Percentiles rank a stretch among this genome's conserved stretches.
Conservation (phyloP, 2,113 vertebrate species). For the Terrapene triunguis region DNA sequence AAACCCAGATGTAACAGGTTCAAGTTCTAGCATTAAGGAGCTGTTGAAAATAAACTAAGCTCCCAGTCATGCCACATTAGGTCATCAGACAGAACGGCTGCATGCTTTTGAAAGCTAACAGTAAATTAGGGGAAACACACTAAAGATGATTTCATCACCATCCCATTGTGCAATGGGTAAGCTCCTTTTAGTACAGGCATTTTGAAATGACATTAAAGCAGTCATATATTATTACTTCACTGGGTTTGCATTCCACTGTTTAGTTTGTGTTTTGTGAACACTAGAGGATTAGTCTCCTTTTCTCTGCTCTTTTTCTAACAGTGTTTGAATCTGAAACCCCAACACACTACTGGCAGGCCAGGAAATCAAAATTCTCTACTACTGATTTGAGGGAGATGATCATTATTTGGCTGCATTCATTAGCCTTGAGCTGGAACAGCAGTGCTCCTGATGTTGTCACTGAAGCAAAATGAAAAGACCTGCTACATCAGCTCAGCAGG, state of each 20-base stretch:
- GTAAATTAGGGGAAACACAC: background rate
- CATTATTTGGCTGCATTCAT: background rate
- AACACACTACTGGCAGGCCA: background rate
- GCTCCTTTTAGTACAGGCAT: background rate
- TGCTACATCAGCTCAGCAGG: background rate
- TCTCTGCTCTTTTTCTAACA: fast-evolving
- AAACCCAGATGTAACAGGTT: background rate
- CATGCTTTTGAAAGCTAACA: background rate
- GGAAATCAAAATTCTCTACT: background rate
- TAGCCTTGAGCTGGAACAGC: background rate
- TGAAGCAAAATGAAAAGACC: background rate
- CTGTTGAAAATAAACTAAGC: background rate
- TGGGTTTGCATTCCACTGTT: background rate
- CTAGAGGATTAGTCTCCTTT: background rate
- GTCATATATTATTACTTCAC: background rate
- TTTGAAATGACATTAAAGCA: background rate
- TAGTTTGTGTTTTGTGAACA: background rate
- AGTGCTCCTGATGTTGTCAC: background rate
- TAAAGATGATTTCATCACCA: background rate
- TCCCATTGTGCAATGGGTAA: background rate
- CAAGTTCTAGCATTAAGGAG: background rate
- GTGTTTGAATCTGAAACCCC: background rate
- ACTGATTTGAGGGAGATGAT: background rate
- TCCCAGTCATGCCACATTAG: background rate
- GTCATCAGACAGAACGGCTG: background rate